A percentile compares a stretch with the other conserved stretches of the same genome.
These are phyloP conservation scores for Agonopterix subpropinquella DNA, from an alignment of 2,888 invertebrate species.

Conservation along the genomic window DNA sequence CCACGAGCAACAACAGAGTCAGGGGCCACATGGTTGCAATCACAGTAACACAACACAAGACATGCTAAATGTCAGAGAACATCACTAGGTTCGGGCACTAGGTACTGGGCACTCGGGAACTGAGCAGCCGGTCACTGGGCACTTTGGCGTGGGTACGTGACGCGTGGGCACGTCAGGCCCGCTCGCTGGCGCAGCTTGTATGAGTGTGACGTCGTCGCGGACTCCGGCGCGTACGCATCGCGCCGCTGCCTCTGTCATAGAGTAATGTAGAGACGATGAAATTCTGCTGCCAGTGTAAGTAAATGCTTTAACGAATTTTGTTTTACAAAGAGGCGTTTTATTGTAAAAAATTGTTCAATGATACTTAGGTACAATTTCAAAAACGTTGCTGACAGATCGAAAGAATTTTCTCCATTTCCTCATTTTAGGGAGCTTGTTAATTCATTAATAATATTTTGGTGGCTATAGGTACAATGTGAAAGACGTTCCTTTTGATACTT, in stretches of 20 bases:
- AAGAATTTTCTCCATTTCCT: too few species aligned
- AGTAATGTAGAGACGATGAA: neutral
- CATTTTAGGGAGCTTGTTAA: too few species aligned
- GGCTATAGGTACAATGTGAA: too few species aligned
- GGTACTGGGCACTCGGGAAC: too few species aligned
- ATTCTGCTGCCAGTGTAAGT: neutral
- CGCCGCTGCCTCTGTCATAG: constrained; percentile 9
- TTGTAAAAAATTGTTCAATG: too few species aligned
- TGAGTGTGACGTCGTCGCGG: constrained; percentile 18
- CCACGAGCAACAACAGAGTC: constrained; percentile 19
- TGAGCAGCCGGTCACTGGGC: too few species aligned
- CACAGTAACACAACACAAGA: constrained; percentile 26
- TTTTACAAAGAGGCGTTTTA: too few species aligned
- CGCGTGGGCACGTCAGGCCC: constrained; percentile 39
- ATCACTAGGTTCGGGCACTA: neutral
- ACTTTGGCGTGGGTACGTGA: constrained; percentile 1
- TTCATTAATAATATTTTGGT: too few species aligned
- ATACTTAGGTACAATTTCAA: too few species aligned
- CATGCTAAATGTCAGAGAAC: constrained; percentile 42
- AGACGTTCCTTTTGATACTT: too few species aligned
- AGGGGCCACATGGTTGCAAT: constrained; percentile 47
- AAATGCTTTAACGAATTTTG: too few species aligned
- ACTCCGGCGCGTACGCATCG: constrained; percentile 30
- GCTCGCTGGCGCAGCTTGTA: constrained; percentile 48
- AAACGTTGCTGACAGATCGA: too few species aligned